Conservation (phyloP, 2,888 invertebrate genomes). For the Acronicta aceris region DNA sequence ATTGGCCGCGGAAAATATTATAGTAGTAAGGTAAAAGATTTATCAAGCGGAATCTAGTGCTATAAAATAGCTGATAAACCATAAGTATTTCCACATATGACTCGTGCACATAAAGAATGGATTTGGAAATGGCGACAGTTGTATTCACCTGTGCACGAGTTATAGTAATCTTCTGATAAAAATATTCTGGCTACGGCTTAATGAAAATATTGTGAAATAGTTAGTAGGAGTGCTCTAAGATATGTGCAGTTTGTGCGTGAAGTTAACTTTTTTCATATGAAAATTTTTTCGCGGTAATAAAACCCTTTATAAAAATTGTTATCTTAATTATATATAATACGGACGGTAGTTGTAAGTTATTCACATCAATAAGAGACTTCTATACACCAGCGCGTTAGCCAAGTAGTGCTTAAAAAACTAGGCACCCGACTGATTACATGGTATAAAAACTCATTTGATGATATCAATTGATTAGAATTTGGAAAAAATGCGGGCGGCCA, state of each 20-base stretch:
- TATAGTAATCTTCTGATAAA: too few species aligned
- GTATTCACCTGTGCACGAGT: too few species aligned
- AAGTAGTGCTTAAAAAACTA: too few species aligned
- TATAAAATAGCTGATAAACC: background rate
- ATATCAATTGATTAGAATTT: too few species aligned
- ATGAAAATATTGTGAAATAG: slow-evolving; percentile 17
- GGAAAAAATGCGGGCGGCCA: too few species aligned
- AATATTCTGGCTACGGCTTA: slow-evolving; percentile 21
- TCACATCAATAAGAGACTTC: background rate
- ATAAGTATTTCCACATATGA: background rate
- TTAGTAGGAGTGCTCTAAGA: slow-evolving; percentile 27
- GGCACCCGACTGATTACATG: too few species aligned
- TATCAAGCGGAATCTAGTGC: background rate
- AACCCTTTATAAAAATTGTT: too few species aligned
- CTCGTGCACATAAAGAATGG: too few species aligned
- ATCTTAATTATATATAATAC: background rate
- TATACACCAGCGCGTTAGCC: too few species aligned
- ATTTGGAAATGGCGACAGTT: too few species aligned
- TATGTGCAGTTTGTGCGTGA: slow-evolving; percentile 7
- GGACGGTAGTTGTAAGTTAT: background rate
- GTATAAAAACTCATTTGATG: too few species aligned
- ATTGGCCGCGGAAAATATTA: too few species aligned
- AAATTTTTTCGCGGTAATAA: background rate
- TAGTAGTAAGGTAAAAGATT: background rate
- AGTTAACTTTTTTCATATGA: slow-evolving; percentile 4